Base-by-base conservation (phyloP, 2,888 invertebrate species). In the Eupelmus urozonus region DNA sequence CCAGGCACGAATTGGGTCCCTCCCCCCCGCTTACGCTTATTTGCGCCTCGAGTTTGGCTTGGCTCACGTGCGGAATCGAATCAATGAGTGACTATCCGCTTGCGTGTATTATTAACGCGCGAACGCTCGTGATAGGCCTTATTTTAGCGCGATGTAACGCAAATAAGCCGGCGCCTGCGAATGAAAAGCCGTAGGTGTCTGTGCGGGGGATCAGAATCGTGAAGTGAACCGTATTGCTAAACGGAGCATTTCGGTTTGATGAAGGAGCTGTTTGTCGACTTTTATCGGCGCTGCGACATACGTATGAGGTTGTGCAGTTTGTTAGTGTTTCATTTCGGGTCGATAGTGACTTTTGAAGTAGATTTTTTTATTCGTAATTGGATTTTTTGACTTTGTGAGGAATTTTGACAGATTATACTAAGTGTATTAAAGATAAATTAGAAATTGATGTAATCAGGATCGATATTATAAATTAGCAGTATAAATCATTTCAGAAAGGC, bases 101-200 rank as follows among this genome's bases (percentile, higher is more conserved):
- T n/a, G 1, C 34, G 67, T 66, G 4, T 57, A 76, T 81, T 81
- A 79, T 78, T 82, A 82, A 78, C 81, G 71, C 70, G 23, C n/a
- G 59, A 53, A 74, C 2, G 42, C 4, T 45, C 29, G 16, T 2
- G 2, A 0, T 23, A n/a, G 42, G 62, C 53, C 55, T 80, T 82
- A 66, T 81, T 81, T 81, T 76, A 84, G 80, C 79, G 69, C 65
- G 62, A 57, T 62, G 27, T 78, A 80, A 67, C 66, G 49, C 51
- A 42, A 59, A 34, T 53, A 75, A 75, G 34, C 18, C 51, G n/a
- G 7, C 13, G 34, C 34, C 42, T 25, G 11, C 2, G 53, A 40
- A 27, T 72, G 18, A 40, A 29, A 65, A 27, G 25, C 16, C 16
- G 40, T 16, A n/a, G n/a, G 45, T 13, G 45, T 16, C 45, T 16